Evolutionary conservation across 2,888 invertebrate species (phyloP).

Genomic region (Dicycla oo): DNA sequence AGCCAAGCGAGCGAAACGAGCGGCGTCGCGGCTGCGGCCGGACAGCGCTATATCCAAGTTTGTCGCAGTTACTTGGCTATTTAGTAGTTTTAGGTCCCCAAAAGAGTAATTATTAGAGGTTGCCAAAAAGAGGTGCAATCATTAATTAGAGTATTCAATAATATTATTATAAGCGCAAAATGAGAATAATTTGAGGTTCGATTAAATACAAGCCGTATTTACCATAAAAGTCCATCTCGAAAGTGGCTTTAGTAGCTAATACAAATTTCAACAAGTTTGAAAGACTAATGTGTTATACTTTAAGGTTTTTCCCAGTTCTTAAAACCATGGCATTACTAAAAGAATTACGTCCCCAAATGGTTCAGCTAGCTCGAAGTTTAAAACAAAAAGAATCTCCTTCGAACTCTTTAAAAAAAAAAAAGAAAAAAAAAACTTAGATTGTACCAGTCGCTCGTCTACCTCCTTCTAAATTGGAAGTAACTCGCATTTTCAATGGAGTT

Average conservation of each 20-base stretch:
- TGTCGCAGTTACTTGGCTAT: no score
- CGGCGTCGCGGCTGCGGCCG: no score
- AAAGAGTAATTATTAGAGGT: no score
- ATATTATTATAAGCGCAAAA: no score
- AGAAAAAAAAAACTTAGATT: constrained; percentile 25
- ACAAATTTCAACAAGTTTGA: neutral
- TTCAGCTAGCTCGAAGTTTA: neutral
- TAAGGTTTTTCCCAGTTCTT: neutral
- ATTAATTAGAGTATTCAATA: no score
- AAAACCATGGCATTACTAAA: neutral
- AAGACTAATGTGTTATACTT: neutral
- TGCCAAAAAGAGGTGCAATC: no score
- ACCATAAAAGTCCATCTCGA: neutral
- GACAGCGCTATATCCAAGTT: no score
- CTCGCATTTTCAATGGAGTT: constrained; percentile 66
- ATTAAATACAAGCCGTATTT: neutral
- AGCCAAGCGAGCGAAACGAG: no score
- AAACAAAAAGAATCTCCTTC: constrained; percentile 29
- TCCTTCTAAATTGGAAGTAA: constrained; percentile 56
- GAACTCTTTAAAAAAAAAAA: constrained; percentile 18
- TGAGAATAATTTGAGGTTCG: no score
- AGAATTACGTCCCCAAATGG: neutral
- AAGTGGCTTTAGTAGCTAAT: neutral
- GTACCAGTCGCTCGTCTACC: constrained; percentile 42
- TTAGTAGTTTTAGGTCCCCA: no score